phyloP scores from a whole-genome alignment of 2,797 vertebrate genomes.

The Poecilia picta region DNA sequence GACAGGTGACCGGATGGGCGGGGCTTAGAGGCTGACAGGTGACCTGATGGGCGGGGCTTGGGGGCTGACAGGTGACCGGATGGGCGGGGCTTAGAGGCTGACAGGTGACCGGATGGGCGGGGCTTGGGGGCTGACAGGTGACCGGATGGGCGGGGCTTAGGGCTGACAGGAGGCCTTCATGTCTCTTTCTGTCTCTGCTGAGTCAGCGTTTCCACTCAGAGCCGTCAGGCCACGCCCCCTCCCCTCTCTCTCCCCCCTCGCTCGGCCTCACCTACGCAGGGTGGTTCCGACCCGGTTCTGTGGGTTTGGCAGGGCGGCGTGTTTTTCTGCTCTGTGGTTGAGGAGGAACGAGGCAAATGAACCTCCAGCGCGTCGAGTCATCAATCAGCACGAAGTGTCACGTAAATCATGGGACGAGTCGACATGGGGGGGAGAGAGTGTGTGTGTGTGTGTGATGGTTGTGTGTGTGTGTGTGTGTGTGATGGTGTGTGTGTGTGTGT shows the following conservation, averaged over 20 bases:
- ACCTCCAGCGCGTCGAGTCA: conserved; percentile 47
- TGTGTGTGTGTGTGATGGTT: too few relatives aligned
- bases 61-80: too few relatives aligned
- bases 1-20: too few relatives aligned
- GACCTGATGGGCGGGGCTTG: too few relatives aligned
- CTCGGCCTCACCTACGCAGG: conserved; percentile 43
- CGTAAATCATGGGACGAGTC: conserved; percentile 61
- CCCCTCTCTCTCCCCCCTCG: background rate
- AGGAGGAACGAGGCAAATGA: conserved; percentile 58
- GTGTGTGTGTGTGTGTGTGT: too few relatives aligned
- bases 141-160: too few relatives aligned
- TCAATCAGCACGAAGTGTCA: conserved; percentile 60
- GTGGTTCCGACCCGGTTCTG: conserved; percentile 44
- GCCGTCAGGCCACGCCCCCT: conserved; percentile 32
- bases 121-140: too few relatives aligned
- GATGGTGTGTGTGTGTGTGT: too few relatives aligned
- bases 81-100: too few relatives aligned
- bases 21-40: too few relatives aligned
- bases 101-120: too few relatives aligned
- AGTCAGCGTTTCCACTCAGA: background rate
- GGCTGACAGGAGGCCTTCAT: background rate
- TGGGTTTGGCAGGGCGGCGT: conserved; percentile 54
- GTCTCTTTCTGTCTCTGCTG: too few relatives aligned
- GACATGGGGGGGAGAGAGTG: conserved; percentile 14
- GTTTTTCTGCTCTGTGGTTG: conserved; percentile 65